Percentiles rank a stretch among this genome's conserved stretches.
These are phyloP conservation scores for Benthochromis sp. DNA, from an alignment of 2,113 vertebrate genomes.

Conservation along the genomic window DNA sequence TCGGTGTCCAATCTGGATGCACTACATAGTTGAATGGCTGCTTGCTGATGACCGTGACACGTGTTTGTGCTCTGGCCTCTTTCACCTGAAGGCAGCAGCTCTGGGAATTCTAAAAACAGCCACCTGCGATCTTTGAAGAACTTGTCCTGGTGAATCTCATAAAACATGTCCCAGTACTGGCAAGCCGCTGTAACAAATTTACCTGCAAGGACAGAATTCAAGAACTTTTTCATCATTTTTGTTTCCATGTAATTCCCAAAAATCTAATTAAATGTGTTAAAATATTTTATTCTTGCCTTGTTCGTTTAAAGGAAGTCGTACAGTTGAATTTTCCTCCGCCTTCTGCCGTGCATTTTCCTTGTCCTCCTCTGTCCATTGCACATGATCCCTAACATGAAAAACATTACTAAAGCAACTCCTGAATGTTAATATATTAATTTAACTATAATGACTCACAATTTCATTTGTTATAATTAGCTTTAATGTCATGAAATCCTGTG, in stretches of 20 bases:
- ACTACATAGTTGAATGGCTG: background rate
- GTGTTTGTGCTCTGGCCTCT: background rate
- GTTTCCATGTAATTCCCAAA: background rate
- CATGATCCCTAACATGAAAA: slow-evolving; percentile 80
- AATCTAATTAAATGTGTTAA: background rate
- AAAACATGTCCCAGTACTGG: slow-evolving; percentile 88
- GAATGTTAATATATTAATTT: background rate
- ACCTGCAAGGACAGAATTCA: slow-evolving; percentile 60
- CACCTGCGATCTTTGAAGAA: slow-evolving; percentile 95
- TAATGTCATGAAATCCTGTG: background rate
- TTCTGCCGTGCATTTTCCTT: slow-evolving; percentile 72
- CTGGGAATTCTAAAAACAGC: slow-evolving; percentile 89
- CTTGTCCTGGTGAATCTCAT: slow-evolving; percentile 81
- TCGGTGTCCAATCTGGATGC: background rate
- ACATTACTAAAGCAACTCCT: background rate
- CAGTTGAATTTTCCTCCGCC: slow-evolving; percentile 76
- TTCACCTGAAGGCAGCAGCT: slow-evolving; percentile 72
- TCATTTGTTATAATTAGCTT: background rate
- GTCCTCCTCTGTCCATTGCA: slow-evolving; percentile 86
- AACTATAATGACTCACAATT: background rate
- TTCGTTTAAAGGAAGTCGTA: slow-evolving; percentile 69
- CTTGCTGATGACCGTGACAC: background rate
- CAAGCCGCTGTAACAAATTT: slow-evolving; percentile 81
- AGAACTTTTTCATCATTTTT: background rate
- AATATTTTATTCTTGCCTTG: slow-evolving; percentile 68